Conservation (phyloP, 2,888 invertebrate species). For the Noctua janthe region DNA sequence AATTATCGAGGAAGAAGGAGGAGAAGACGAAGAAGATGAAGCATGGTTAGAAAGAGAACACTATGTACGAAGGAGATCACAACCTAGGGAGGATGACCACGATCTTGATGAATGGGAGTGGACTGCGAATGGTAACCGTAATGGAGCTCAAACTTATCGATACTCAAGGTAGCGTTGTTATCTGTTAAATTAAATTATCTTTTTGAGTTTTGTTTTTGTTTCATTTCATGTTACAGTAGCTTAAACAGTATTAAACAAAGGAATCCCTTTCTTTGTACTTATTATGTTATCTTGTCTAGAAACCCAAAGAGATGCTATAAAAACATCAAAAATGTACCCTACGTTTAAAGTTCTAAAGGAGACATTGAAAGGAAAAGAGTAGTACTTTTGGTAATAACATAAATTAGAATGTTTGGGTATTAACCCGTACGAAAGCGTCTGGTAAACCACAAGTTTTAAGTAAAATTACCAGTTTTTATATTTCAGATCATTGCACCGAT, state of each 20-base stretch:
- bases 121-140: conserved; percentile 75
- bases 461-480: neutral
- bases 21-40: conserved; percentile 84
- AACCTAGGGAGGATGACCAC: conserved; percentile 78
- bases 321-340: neutral
- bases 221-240: conserved; percentile 34
- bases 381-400: neutral
- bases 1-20: conserved; percentile 85
- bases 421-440: neutral
- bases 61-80: conserved; percentile 69
- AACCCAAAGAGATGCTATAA: neutral
- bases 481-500: neutral
- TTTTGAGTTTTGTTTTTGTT: conserved; percentile 61
- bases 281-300: neutral
- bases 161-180: conserved; percentile 81
- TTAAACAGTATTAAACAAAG: too few relatives aligned
- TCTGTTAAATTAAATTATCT: conserved; percentile 73
- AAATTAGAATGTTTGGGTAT: neutral
- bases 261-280: too few relatives aligned
- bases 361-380: neutral
- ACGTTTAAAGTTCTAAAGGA: neutral
- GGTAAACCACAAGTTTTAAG: neutral
- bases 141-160: conserved; percentile 84
- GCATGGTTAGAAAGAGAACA: conserved; percentile 80
- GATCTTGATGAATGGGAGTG: conserved; percentile 89